Evolutionary conservation across 2,797 vertebrate genomes (phyloP), one percentile per base, ranked within the genome.

Genomic region (Euphonia xanthogaster): DNA sequence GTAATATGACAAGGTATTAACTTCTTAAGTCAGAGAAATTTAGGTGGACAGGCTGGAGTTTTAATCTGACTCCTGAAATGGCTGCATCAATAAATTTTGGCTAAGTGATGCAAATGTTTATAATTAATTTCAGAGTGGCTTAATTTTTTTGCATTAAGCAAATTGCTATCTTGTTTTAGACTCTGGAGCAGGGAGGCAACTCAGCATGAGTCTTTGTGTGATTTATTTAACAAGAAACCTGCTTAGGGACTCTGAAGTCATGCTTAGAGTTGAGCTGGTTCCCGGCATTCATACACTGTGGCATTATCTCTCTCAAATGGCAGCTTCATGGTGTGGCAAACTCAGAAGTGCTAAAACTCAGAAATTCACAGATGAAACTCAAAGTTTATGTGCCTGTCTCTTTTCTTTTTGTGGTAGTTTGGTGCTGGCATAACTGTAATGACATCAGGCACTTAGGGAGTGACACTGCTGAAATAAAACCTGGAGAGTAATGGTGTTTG

Each of bases 121-220:
- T 90, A 61, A 92, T 94, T 86, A 76, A 83, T 74, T 77, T 93
- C 7, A 16, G 68, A 88, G 50, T 5, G 1, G 62, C 58, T 88
- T 93, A 74, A 77, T 80, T 96, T 95, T 83, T 86, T 54, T 31
- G n/a, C 60, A 12, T 93, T 66, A 72, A 75, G 58, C 47, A 80
- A 86, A 50, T 24, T 54, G 45, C 13, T 42, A 10, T 86, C 75
- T 92, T 65, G 20, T 60, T 86, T 65, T 70, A 70, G 60, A 17
- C 60, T 71, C 65, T 94, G 78, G 87, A 88, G 62, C 19, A 19
- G 63, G 48, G 65, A 73, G 33, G 53, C 2, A 11, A 48, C 55
- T 85, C 28, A 13, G 45, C 8, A 4, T 30, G 53, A 54, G n/a
- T 24, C 47, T 77, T 14, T 2, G 1, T 68, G 39, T 5, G 31